phyloP scores from a whole-genome alignment of 2,113 vertebrate genomes.

The Peromyscus californicus region DNA sequence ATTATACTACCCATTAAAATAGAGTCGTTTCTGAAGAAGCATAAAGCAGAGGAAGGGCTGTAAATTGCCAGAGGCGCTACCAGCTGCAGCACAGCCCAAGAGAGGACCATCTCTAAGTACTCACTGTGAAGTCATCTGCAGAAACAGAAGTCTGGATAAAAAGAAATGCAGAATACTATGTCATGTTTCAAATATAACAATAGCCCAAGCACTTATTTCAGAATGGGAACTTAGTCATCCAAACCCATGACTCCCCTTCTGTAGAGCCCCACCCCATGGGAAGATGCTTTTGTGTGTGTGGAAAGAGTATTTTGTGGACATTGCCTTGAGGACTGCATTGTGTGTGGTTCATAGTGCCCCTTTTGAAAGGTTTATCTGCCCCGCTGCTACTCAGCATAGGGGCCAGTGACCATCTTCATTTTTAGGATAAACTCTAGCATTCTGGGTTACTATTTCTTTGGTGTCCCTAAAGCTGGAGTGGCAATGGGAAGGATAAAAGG shows the following conservation, averaged over 20 bases:
- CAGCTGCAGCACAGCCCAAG: not conserved
- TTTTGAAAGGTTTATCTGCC: not conserved
- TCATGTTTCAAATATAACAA: slow-evolving; percentile 48
- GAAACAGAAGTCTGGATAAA: slow-evolving; percentile 22
- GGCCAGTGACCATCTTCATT: not conserved
- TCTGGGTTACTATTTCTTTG: not conserved
- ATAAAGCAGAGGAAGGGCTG: not conserved
- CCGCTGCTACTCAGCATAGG: not conserved
- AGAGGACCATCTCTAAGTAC: not conserved
- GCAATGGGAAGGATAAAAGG: not conserved
- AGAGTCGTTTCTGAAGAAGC: not conserved
- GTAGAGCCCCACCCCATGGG: not conserved
- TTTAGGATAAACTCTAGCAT: slow-evolving; percentile 15
- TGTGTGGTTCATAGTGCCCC: not conserved
- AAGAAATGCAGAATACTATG: not conserved
- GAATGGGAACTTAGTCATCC: slow-evolving; percentile 5
- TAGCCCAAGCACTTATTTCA: slow-evolving; percentile 2
- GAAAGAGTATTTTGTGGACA: slow-evolving; percentile 22
- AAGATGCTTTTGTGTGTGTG: not conserved
- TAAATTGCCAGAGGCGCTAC: not conserved
- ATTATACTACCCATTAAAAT: slow-evolving; percentile 5
- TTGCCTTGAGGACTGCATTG: slow-evolving; percentile 30
- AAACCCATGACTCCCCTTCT: slow-evolving; percentile 2
- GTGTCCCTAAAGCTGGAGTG: not conserved
- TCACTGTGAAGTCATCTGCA: not conserved